Conservation (phyloP, 2,888 invertebrate genomes). For the Clitarchus hookeri region DNA sequence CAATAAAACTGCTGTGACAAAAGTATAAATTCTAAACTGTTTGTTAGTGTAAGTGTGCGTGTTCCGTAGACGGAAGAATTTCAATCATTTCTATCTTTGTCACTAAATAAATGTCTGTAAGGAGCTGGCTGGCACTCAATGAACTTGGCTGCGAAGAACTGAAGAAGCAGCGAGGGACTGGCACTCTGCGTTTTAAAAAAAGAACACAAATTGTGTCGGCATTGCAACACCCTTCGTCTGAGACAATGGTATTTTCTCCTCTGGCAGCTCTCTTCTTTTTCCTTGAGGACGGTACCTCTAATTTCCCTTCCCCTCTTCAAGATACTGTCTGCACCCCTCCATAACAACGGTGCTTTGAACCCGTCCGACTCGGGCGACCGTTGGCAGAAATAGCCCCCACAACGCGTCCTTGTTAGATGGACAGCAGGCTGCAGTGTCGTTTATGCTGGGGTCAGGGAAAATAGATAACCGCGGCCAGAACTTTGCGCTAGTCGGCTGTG, state of each 20-base stretch:
- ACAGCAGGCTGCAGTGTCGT: background rate
- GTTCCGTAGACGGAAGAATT: no score
- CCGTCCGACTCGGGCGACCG: background rate
- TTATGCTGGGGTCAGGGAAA: background rate
- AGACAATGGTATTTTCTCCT: conserved; percentile 14
- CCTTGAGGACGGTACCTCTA: background rate
- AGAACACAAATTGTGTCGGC: conserved; percentile 14
- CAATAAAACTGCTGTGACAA: no score
- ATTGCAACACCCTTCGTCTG: conserved; percentile 14
- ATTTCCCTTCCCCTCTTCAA: background rate
- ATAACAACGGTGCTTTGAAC: background rate
- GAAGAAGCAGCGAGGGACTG: background rate
- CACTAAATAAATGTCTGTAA: background rate
- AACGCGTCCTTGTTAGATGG: background rate
- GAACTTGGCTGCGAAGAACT: background rate
- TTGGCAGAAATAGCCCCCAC: background rate
- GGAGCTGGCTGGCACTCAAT: background rate
- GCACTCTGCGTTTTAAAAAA: conserved; percentile 6
- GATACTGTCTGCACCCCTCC: background rate
- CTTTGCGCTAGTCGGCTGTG: no score
- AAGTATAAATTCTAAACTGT: background rate
- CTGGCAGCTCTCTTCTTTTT: background rate
- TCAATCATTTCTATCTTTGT: background rate
- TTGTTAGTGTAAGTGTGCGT: no score
- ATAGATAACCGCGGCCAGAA: background rate